Evolutionary conservation across 2,113 vertebrate genomes (phyloP).

Genomic region (Typhlomys cinereus): DNA sequence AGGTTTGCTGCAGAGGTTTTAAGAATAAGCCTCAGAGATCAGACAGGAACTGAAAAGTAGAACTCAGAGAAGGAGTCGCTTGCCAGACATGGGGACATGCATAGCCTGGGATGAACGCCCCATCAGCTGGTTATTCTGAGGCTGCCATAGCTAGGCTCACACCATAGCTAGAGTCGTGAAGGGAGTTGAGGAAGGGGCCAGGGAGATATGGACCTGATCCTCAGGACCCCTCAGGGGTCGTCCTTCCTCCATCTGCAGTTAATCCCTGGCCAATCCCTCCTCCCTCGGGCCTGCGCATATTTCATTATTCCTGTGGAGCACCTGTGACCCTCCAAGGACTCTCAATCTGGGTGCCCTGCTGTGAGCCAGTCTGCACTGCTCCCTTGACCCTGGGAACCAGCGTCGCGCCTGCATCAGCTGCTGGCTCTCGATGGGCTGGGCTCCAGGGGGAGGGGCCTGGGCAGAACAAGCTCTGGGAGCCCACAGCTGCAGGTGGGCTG

Average conservation of each 20-base stretch:
- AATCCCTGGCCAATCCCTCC: neutral
- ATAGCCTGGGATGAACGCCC: accelerated
- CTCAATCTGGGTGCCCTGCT: neutral
- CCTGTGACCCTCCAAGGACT: neutral
- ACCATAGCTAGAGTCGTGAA: accelerated
- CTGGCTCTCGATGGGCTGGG: neutral
- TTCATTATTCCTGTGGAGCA: neutral
- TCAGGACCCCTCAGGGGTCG: accelerated
- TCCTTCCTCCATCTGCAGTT: neutral
- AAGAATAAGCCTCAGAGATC: neutral
- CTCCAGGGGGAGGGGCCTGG: too few relatives aligned
- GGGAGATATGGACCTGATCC: accelerated
- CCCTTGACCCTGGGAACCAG: neutral
- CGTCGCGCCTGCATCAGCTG: accelerated
- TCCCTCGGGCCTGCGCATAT: neutral
- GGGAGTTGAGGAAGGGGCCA: neutral
- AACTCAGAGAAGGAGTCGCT: neutral
- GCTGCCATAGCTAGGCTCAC: too few relatives aligned
- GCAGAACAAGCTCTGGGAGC: accelerated
- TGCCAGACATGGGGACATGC: neutral
- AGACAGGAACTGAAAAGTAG: neutral
- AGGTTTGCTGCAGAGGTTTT: accelerated
- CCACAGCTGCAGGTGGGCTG: accelerated
- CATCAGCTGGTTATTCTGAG: too few relatives aligned
- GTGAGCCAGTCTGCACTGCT: neutral